A percentile compares a stretch with the other conserved stretches of the same genome.
Evolutionary conservation across 2,797 vertebrate species (phyloP).

Genomic region (Bradypodion pumilum): DNA sequence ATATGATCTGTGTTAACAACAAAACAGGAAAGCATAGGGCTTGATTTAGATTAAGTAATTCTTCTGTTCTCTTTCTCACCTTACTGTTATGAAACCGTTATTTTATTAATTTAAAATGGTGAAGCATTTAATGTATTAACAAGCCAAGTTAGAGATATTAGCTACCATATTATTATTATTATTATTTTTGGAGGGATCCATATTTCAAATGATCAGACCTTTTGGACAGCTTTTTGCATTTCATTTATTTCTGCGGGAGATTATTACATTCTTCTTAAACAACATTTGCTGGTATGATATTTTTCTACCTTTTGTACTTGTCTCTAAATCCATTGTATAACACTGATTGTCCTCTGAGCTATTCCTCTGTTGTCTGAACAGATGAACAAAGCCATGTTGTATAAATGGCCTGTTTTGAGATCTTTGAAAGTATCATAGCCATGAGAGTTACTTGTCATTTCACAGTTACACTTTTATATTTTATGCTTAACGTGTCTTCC

Average conservation of each 20-base stretch:
- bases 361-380: not conserved
- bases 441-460: not conserved
- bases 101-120: too few relatives aligned
- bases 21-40: too few relatives aligned
- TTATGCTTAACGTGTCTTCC: too few relatives aligned
- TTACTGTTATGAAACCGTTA: too few relatives aligned
- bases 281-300: conserved; percentile 52
- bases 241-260: conserved; percentile 55
- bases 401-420: not conserved
- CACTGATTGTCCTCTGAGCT: not conserved
- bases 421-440: not conserved
- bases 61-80: too few relatives aligned
- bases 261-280: conserved; percentile 49
- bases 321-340: too few relatives aligned
- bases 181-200: conserved; percentile 68
- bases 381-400: not conserved
- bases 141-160: conserved; percentile 62
- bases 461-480: too few relatives aligned
- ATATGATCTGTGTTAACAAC: too few relatives aligned
- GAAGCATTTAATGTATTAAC: conserved; percentile 22
- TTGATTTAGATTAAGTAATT: too few relatives aligned
- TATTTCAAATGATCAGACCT: conserved; percentile 64
- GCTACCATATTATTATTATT: too few relatives aligned
- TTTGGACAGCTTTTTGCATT: conserved; percentile 63
- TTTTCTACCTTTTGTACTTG: conserved; percentile 51